These are phyloP conservation scores for Aspidapion aeneum DNA, from an alignment of 2,888 invertebrate species.

Conservation along the genomic window DNA sequence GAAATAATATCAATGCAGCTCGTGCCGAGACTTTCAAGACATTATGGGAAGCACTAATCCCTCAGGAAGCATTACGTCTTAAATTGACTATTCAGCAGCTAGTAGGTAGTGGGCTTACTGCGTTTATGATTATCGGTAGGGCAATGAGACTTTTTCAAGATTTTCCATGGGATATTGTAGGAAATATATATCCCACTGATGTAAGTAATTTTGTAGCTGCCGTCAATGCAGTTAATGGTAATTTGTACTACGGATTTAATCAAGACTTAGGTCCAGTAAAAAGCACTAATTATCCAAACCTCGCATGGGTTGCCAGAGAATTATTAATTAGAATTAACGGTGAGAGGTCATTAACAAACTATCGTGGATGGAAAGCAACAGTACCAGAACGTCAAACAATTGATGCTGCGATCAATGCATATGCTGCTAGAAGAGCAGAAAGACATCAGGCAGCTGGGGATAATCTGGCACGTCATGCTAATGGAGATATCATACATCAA, in stretches of 20 bases:
- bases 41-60: not conserved
- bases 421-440: no score
- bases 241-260: not conserved
- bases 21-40: not conserved
- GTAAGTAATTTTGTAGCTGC: not conserved
- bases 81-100: not conserved
- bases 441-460: no score
- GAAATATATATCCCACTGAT: not conserved
- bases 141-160: not conserved
- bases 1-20: not conserved
- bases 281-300: not conserved
- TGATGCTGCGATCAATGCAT: not conserved
- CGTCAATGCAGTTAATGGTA: not conserved
- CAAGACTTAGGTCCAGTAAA: not conserved
- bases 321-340: not conserved
- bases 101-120: not conserved
- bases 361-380: conserved; percentile 2
- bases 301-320: not conserved
- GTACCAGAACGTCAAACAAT: not conserved
- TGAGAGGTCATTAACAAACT: not conserved
- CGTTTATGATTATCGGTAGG: not conserved
- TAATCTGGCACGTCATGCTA: no score
- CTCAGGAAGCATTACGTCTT: not conserved
- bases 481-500: no score
- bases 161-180: not conserved